Conservation (phyloP, 2,797 vertebrate species). For the Spinibarbus caldwelli region DNA sequence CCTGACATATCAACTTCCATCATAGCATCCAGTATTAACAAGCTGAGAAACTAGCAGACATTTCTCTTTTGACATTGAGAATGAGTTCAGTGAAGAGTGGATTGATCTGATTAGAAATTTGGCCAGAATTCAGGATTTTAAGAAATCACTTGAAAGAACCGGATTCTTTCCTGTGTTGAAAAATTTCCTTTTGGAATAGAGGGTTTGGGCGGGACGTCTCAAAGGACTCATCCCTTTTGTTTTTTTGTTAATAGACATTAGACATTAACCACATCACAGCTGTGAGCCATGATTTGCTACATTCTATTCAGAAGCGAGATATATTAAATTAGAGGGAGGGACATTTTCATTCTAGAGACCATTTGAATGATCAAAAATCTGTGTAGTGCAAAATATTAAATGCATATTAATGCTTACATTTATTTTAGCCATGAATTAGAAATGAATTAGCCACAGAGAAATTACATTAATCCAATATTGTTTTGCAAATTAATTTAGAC, state of each 20-base stretch:
- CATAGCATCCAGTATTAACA: neutral
- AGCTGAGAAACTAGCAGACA: constrained; percentile 17
- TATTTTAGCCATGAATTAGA: neutral
- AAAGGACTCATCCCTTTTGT: neutral
- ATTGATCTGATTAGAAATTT: neutral
- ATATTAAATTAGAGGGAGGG: neutral
- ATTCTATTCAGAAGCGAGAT: neutral
- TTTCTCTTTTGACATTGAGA: neutral
- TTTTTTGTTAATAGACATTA: neutral
- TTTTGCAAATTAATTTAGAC: neutral
- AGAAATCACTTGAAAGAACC: neutral
- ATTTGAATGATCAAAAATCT: neutral
- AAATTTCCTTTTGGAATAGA: constrained; percentile 14
- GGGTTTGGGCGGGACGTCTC: constrained; percentile 19
- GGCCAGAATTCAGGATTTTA: neutral
- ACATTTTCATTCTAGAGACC: neutral
- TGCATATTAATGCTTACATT: neutral
- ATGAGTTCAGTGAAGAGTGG: neutral
- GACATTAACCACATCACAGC: constrained; percentile 9
- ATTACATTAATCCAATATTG: neutral
- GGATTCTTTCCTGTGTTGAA: neutral
- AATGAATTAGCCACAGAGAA: neutral
- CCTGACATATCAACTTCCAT: neutral
- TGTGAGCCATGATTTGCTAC: neutral
- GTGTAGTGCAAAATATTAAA: neutral